Conservation (phyloP, 2,797 vertebrate species). For the Poeciliopsis turneri region DNA sequence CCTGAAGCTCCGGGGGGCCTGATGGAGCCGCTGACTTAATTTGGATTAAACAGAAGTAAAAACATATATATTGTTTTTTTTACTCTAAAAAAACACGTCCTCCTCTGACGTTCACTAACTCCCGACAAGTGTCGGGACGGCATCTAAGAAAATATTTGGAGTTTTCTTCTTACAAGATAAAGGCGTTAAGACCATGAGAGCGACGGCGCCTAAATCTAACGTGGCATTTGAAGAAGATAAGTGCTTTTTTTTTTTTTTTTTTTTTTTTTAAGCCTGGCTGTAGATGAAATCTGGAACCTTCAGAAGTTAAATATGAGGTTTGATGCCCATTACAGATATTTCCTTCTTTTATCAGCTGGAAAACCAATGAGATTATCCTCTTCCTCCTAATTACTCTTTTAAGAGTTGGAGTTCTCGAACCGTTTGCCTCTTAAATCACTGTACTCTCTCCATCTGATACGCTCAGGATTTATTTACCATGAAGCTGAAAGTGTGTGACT, state of each 20-base stretch:
- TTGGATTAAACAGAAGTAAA: too few relatives aligned
- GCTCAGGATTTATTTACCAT: background rate
- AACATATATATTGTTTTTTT: background rate
- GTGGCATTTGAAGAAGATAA: constrained; percentile 69
- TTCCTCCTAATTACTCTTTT: constrained; percentile 4
- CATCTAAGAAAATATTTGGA: constrained; percentile 45
- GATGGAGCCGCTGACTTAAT: too few relatives aligned
- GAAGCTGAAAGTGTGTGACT: background rate
- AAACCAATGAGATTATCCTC: constrained; percentile 10
- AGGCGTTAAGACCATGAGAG: constrained; percentile 49
- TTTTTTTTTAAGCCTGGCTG: constrained; percentile 36
- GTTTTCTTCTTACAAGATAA: constrained; percentile 41
- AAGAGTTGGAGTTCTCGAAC: constrained; percentile 10
- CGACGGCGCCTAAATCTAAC: constrained; percentile 42
- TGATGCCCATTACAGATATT: constrained; percentile 39
- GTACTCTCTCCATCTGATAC: background rate
- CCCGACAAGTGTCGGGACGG: constrained; percentile 23
- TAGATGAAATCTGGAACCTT: constrained; percentile 62
- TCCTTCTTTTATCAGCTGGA: constrained; percentile 21
- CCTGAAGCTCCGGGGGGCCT: too few relatives aligned
- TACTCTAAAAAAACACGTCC: background rate
- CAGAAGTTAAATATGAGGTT: constrained; percentile 54
- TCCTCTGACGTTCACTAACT: constrained; percentile 37
- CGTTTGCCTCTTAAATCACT: background rate
- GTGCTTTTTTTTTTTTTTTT: constrained; percentile 22